Evolutionary conservation across 2,113 vertebrate genomes (phyloP).

Genomic region (Pseudorasbora parva): DNA sequence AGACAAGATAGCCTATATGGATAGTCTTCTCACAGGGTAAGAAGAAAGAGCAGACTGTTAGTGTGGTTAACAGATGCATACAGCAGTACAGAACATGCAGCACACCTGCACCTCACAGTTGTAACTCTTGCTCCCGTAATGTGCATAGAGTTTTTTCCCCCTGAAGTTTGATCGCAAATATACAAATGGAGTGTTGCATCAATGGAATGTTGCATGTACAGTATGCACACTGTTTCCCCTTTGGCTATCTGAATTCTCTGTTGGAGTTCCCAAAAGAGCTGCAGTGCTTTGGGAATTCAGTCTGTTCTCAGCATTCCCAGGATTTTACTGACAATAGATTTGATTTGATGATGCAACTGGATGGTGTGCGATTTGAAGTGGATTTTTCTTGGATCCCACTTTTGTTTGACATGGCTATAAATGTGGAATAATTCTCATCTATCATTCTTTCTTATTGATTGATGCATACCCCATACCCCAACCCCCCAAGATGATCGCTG

Average conservation of each 20-base stretch:
- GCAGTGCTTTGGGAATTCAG: not conserved
- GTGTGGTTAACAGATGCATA: not conserved
- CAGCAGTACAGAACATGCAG: not conserved
- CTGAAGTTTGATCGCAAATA: not conserved
- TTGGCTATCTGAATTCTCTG: not conserved
- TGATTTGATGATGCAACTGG: conserved; percentile 12
- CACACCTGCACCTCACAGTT: not conserved
- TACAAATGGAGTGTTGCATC: not conserved
- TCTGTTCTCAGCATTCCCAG: conserved; percentile 5
- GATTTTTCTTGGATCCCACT: not conserved
- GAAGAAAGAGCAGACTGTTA: not conserved
- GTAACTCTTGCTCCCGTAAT: not conserved
- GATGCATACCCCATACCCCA: not conserved
- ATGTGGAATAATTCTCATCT: not conserved
- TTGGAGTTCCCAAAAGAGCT: not conserved
- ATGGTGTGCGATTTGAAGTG: not conserved
- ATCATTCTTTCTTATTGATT: conserved; percentile 14
- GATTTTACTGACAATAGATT: not conserved
- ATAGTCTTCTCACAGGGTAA: not conserved
- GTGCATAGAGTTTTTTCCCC: not conserved
- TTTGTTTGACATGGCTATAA: conserved; percentile 10
- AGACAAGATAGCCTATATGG: not conserved
- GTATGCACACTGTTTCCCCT: not conserved
- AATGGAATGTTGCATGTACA: not conserved
- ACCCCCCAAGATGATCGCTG: not conserved